Conservation (phyloP, 2,888 invertebrate genomes). For the Anthophora plumipes region DNA sequence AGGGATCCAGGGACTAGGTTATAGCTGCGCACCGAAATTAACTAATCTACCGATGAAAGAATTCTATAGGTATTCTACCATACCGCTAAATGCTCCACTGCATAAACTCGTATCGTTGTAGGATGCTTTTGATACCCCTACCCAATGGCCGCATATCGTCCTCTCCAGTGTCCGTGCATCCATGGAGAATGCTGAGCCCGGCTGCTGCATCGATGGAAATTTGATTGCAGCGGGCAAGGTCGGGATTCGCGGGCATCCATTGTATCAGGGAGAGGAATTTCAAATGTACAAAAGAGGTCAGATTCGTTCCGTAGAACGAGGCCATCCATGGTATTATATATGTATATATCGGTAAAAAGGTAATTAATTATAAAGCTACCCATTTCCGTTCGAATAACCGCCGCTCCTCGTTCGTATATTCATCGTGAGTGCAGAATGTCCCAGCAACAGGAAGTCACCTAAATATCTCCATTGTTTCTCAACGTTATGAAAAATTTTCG, state of each 20-base stretch:
- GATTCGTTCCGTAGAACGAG: no score
- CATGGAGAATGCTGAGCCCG: conserved; percentile 31
- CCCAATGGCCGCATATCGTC: neutral
- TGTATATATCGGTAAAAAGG: neutral
- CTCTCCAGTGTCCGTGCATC: neutral
- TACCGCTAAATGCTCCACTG: conserved; percentile 65
- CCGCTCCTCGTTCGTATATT: neutral
- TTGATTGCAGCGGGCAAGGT: conserved; percentile 34
- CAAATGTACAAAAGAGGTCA: neutral
- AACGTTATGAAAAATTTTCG: no score
- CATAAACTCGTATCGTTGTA: conserved; percentile 57
- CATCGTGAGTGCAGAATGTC: no score
- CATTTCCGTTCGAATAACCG: neutral
- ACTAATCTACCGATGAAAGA: conserved; percentile 81
- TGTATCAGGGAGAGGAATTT: neutral
- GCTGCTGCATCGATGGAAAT: conserved; percentile 49
- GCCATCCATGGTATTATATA: no score
- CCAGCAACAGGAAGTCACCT: no score
- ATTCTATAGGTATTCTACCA: no score
- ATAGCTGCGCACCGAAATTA: conserved; percentile 76
- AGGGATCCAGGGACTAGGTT: conserved; percentile 77
- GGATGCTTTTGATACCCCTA: conserved; percentile 43
- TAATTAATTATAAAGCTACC: conserved; percentile 5
- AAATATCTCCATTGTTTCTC: no score
- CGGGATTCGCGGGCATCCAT: neutral